Percentiles rank a stretch among this genome's conserved stretches.
These are phyloP conservation scores for Malurus leucopterus DNA, from an alignment of 2,797 vertebrate species.

Conservation along the genomic window DNA sequence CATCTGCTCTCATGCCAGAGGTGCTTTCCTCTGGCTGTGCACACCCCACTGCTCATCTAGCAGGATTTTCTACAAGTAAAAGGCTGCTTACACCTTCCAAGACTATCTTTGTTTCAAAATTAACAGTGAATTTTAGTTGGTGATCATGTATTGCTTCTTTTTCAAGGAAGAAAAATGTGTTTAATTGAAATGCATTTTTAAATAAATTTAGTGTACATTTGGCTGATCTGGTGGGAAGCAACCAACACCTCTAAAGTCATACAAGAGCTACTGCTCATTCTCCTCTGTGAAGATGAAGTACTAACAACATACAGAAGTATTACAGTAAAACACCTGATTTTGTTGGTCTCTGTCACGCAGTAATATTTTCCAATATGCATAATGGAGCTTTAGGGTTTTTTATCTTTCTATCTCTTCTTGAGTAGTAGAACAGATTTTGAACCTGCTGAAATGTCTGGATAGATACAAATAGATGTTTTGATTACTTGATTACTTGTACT, in stretches of 20 bases:
- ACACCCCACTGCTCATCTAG: fast-evolving
- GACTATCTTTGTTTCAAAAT: not conserved
- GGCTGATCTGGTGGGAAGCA: not conserved
- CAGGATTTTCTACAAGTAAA: not conserved
- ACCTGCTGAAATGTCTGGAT: not conserved
- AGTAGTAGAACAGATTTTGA: not conserved
- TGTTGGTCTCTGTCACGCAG: not conserved
- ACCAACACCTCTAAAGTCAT: not conserved
- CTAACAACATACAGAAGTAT: not conserved
- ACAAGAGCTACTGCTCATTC: not conserved
- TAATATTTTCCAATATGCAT: not conserved
- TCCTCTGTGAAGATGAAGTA: not conserved
- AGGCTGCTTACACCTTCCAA: not conserved
- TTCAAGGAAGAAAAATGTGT: not conserved
- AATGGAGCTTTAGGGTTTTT: not conserved
- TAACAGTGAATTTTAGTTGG: not conserved
- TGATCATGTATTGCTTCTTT: not conserved
- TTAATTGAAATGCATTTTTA: not conserved
- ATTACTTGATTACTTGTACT: not conserved
- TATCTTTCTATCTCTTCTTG: not conserved
- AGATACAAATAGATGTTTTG: not conserved
- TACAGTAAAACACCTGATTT: not conserved
- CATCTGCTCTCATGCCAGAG: fast-evolving
- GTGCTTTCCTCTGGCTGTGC: not conserved
- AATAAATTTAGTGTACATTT: not conserved